phyloP scores from a whole-genome alignment of 2,888 invertebrate genomes.

The Cryptus armator region DNA sequence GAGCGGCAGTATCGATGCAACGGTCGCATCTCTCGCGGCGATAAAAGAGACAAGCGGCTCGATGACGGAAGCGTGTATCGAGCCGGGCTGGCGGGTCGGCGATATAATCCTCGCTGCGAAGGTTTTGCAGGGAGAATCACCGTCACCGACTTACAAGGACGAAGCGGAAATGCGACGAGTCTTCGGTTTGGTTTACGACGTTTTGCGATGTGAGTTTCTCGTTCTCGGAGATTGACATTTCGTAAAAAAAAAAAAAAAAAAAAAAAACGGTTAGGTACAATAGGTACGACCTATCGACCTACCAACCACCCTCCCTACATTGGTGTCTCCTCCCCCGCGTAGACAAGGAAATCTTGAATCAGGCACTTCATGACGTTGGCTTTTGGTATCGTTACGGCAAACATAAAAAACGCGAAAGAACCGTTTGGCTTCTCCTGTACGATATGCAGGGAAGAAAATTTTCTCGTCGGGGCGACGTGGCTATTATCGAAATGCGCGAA shows the following conservation, averaged over 20 bases:
- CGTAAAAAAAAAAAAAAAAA: not conserved
- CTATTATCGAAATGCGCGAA: constrained; percentile 71
- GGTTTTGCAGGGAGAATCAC: constrained; percentile 72
- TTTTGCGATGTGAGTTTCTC: constrained; percentile 89
- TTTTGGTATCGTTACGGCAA: constrained; percentile 87
- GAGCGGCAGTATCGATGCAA: constrained; percentile 57
- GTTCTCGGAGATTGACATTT: not conserved
- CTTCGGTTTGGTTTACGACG: constrained; percentile 91
- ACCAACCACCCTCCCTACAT: too few relatives aligned
- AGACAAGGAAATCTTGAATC: constrained; percentile 90
- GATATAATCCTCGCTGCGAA: constrained; percentile 80
- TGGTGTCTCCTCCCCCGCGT: constrained; percentile 73
- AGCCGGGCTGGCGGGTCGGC: constrained; percentile 79
- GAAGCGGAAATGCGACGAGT: constrained; percentile 92
- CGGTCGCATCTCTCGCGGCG: constrained; percentile 67
- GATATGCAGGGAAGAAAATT: constrained; percentile 90
- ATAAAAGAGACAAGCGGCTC: constrained; percentile 72
- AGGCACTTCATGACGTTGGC: constrained; percentile 88
- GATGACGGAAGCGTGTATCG: constrained; percentile 77
- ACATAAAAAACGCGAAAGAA: constrained; percentile 81
- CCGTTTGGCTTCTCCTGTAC: constrained; percentile 90
- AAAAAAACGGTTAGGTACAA: not conserved
- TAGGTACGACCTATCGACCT: too few relatives aligned
- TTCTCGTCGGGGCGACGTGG: constrained; percentile 72
- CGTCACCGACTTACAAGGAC: constrained; percentile 82